phyloP scores from a whole-genome alignment of 2,113 vertebrate genomes.

The Microcebus ravelobensis region DNA sequence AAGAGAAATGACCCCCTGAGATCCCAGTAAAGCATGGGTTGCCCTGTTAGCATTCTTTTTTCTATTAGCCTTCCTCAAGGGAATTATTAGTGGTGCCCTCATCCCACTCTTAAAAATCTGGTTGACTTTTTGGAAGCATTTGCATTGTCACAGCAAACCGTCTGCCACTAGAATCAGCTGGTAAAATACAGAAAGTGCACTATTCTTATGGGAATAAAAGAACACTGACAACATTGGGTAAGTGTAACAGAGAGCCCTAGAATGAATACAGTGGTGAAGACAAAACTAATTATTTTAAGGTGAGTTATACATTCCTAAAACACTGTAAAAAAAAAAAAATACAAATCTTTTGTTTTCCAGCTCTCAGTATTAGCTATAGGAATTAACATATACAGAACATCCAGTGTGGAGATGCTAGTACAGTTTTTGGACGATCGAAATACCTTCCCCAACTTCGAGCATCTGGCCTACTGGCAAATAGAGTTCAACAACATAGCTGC shows the following conservation, averaged over 20 bases:
- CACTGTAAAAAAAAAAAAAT: neutral
- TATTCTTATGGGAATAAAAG: neutral
- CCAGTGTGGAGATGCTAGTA: slow-evolving; percentile 88
- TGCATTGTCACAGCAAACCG: neutral
- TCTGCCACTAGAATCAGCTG: neutral
- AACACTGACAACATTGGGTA: neutral
- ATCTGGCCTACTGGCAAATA: slow-evolving; percentile 93
- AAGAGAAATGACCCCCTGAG: neutral
- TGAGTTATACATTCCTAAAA: neutral
- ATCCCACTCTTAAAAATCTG: neutral
- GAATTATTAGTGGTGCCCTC: neutral
- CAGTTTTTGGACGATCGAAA: slow-evolving; percentile 92
- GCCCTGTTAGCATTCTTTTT: neutral
- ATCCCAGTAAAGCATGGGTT: neutral
- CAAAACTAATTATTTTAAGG: neutral
- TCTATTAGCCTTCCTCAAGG: neutral
- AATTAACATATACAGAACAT: slow-evolving; percentile 92
- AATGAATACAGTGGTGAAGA: neutral
- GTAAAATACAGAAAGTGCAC: neutral
- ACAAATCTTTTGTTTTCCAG: slow-evolving; percentile 81
- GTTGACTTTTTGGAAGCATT: neutral
- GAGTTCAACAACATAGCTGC: slow-evolving; percentile 96
- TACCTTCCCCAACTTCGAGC: slow-evolving; percentile 91
- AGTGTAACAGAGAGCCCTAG: neutral
- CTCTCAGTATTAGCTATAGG: slow-evolving; percentile 91